These are phyloP conservation scores for Pelobates cultripes DNA, from an alignment of 2,797 vertebrate genomes.

Conservation along the genomic window DNA sequence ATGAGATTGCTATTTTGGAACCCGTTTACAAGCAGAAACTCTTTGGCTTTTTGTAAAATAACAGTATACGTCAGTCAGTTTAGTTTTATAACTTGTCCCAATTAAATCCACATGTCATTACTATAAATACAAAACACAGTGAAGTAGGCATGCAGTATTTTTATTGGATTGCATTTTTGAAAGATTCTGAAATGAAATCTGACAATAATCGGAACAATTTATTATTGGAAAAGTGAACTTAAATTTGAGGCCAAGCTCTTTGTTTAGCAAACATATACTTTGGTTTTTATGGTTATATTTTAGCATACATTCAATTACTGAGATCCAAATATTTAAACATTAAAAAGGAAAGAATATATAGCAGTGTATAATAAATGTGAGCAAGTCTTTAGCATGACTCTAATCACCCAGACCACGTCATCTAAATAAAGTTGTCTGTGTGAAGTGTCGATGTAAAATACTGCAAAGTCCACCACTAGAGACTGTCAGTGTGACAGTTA, in stretches of 20 bases:
- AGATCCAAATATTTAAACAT: too few species aligned
- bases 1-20: background rate
- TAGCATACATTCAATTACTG: too few species aligned
- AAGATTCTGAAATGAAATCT: background rate
- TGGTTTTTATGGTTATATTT: too few species aligned
- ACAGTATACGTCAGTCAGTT: background rate
- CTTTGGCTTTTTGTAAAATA: background rate
- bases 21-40: background rate
- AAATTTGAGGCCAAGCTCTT: background rate
- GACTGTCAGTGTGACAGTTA: too few species aligned
- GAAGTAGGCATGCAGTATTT: background rate
- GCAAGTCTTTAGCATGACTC: too few species aligned
- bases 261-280: background rate
- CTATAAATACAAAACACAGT: constrained; percentile 3
- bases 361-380: too few species aligned
- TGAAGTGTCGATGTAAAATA: too few species aligned
- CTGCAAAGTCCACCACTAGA: too few species aligned
- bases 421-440: too few species aligned
- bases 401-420: too few species aligned
- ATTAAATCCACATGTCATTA: constrained; percentile 1
- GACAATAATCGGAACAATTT: background rate
- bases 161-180: background rate
- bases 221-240: background rate
- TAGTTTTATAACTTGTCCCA: background rate
- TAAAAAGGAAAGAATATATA: too few species aligned